These are phyloP conservation scores for Augochlorella aurata DNA, from an alignment of 2,888 invertebrate species.

Conservation along the genomic window DNA sequence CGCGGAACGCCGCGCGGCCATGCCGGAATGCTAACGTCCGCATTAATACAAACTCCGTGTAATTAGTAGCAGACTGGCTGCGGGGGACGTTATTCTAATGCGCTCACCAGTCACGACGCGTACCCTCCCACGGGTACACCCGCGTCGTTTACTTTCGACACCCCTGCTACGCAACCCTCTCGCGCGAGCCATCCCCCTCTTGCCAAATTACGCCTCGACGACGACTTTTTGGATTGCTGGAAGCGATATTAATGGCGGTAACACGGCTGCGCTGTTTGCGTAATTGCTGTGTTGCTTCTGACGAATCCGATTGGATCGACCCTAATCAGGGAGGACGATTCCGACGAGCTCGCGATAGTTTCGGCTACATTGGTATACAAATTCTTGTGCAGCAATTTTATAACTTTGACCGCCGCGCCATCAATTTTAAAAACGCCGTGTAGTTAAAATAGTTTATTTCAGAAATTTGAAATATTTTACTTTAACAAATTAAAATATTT, in stretches of 20 bases:
- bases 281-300: background rate
- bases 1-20: slow-evolving; percentile 56
- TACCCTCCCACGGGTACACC: slow-evolving; percentile 17
- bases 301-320: background rate
- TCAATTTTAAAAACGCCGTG: too few species aligned
- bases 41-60: slow-evolving; percentile 76
- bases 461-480: too few species aligned
- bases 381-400: background rate
- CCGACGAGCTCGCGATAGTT: background rate
- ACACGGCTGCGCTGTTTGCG: background rate
- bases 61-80: slow-evolving; percentile 71
- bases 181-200: background rate
- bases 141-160: slow-evolving; percentile 58
- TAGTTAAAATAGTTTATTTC: too few species aligned
- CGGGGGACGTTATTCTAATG: slow-evolving; percentile 64
- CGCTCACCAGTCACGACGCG: slow-evolving; percentile 50
- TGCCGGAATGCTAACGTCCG: slow-evolving; percentile 75
- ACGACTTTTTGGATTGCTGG: background rate
- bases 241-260: background rate
- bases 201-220: background rate
- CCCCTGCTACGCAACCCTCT: slow-evolving; percentile 16
- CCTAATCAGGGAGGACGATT: background rate
- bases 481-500: too few species aligned
- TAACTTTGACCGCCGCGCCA: too few species aligned
- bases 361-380: background rate